phyloP scores from a whole-genome alignment of 2,113 vertebrate genomes.

The Notothenia rossii region DNA sequence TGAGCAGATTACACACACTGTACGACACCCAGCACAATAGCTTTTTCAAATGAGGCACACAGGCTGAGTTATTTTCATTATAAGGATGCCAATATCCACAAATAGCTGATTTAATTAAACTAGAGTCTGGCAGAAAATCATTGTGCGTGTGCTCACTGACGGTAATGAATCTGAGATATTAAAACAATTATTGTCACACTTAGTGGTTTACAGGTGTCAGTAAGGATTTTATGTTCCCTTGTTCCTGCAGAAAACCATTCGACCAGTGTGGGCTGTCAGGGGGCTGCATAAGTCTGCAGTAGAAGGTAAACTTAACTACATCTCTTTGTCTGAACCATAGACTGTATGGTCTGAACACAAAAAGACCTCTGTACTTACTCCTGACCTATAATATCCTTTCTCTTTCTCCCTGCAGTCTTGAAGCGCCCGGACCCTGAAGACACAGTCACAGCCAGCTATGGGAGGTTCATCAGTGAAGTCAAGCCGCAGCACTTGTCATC shows the following conservation, averaged over 20 bases:
- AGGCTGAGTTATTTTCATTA: neutral
- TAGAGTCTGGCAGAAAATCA: slow-evolving; percentile 2
- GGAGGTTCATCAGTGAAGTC: slow-evolving; percentile 85
- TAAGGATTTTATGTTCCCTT: neutral
- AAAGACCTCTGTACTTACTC: neutral
- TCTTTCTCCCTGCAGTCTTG: slow-evolving; percentile 70
- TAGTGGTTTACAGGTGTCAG: neutral
- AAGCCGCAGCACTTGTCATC: slow-evolving; percentile 83
- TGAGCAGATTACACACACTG: neutral
- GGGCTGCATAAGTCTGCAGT: slow-evolving; percentile 82
- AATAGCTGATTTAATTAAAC: slow-evolving; percentile 3
- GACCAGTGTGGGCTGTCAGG: slow-evolving; percentile 57
- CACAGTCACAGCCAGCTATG: slow-evolving; percentile 88
- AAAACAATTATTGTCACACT: neutral
- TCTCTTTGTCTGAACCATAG: too few species aligned
- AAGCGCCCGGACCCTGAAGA: slow-evolving; percentile 78
- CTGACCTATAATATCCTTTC: neutral
- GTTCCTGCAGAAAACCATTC: slow-evolving; percentile 72
- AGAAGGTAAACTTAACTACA: slow-evolving; percentile 76
- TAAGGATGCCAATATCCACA: neutral
- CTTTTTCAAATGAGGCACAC: slow-evolving; percentile 25
- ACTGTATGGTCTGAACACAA: neutral
- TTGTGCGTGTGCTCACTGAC: neutral
- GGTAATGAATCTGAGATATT: neutral
- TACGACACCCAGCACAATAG: slow-evolving; percentile 24